These are phyloP conservation scores for Drosophila quadrilineata DNA, from an alignment of 1,140 invertebrate genomes.

Conservation along the genomic window DNA sequence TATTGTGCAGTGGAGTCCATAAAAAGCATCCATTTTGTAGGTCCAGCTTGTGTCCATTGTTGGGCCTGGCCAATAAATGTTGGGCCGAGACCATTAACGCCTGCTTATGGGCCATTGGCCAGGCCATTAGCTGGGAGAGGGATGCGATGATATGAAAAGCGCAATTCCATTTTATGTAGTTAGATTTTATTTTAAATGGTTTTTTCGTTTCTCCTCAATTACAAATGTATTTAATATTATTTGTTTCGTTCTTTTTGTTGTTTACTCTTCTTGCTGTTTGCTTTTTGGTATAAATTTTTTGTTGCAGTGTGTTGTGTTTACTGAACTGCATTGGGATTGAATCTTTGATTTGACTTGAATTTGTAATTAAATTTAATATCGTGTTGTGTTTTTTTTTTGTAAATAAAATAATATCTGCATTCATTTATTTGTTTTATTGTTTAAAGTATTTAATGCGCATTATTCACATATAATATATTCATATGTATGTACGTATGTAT, in stretches of 20 bases:
- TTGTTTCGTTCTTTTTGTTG: conserved; percentile 42
- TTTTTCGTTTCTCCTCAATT: conserved; percentile 70
- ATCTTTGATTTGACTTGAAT: conserved; percentile 50
- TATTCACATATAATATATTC: too few species aligned
- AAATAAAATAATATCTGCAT: conserved; percentile 74
- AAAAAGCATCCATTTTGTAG: conserved; percentile 15
- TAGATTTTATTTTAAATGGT: conserved; percentile 77
- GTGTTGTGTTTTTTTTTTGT: too few species aligned
- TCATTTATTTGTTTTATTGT: conserved; percentile 37
- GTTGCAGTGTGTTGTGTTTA: conserved; percentile 18
- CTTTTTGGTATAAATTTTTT: conserved; percentile 27
- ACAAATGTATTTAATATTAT: conserved; percentile 79
- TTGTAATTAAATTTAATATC: too few species aligned
- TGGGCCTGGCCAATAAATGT: conserved; percentile 14
- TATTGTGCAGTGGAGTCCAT: not conserved
- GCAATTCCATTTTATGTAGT: conserved; percentile 59
- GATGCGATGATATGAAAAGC: conserved; percentile 6
- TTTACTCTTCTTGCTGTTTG: not conserved
- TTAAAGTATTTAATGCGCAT: conserved; percentile 64
- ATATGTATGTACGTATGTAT: not conserved
- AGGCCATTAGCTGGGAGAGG: conserved; percentile 7
- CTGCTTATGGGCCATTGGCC: conserved; percentile 27
- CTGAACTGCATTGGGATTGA: conserved; percentile 35
- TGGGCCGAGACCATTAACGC: conserved; percentile 12
- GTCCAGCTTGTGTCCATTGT: conserved; percentile 12